Evolutionary conservation across 2,113 vertebrate species (phyloP).

Genomic region (Excalfactoria chinensis): DNA sequence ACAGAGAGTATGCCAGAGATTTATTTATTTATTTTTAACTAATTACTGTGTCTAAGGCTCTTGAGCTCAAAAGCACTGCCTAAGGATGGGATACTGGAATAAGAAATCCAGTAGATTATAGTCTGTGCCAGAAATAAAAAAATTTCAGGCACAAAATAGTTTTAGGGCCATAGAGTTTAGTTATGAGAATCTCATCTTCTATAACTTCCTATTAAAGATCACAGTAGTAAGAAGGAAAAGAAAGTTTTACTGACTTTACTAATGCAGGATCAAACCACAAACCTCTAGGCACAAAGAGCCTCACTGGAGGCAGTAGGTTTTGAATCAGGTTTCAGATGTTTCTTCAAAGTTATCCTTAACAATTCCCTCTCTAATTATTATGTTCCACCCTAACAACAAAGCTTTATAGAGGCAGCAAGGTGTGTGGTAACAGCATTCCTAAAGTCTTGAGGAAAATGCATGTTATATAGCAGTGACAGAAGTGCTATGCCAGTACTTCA

Average conservation of each 20-base stretch:
- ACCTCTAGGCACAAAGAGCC: background rate
- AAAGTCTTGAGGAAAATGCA: constrained; percentile 5
- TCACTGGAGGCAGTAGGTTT: background rate
- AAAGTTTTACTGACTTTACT: background rate
- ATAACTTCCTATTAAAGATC: background rate
- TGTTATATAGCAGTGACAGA: constrained; percentile 11
- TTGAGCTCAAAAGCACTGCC: background rate
- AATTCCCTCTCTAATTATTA: constrained; percentile 11
- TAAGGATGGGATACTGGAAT: background rate
- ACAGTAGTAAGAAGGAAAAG: background rate
- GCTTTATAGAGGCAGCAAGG: constrained; percentile 12
- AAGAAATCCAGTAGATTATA: background rate
- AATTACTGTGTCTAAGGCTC: background rate
- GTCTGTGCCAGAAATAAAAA: background rate
- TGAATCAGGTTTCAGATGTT: constrained; percentile 9
- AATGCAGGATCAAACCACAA: constrained; percentile 9
- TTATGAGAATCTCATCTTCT: background rate
- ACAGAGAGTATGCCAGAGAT: background rate
- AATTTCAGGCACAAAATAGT: background rate
- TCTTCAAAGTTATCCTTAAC: constrained; percentile 1
- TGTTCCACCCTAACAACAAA: constrained; percentile 38
- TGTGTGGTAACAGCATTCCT: constrained; percentile 53
- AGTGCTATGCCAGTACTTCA: constrained; percentile 23
- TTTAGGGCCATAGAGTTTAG: background rate
- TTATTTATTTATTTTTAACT: background rate